A percentile compares a stretch with the other conserved stretches of the same genome.
Conservation (phyloP, 35 echinoderm and acorn worm species). For the Lytechinus variegatus region DNA sequence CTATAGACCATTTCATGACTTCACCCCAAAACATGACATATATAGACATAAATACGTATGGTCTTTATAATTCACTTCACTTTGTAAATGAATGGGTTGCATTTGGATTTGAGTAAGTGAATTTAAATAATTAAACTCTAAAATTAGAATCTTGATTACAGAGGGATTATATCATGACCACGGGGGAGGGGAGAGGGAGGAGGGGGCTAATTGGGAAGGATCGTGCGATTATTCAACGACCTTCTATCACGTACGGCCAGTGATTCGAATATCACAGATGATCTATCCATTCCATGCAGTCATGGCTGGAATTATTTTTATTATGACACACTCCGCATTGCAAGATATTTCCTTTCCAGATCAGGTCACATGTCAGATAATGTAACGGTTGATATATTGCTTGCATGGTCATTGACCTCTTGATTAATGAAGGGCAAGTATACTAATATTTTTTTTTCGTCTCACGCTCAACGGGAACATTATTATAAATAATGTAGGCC, state of each 20-base stretch:
- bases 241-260: not conserved
- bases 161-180: not conserved
- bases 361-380: not conserved
- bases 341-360: not conserved
- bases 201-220: not conserved
- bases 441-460: too few species aligned
- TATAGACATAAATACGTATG: too few species aligned
- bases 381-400: not conserved
- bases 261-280: not conserved
- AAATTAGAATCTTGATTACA: not conserved
- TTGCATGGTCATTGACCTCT: not conserved
- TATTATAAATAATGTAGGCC: too few species aligned
- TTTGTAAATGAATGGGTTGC: too few species aligned
- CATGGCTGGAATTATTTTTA: conserved; percentile 37
- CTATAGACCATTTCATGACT: too few species aligned
- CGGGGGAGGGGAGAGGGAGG: not conserved
- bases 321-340: conserved; percentile 4
- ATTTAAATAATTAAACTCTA: too few species aligned
- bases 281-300: not conserved
- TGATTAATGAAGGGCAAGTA: not conserved
- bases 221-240: not conserved
- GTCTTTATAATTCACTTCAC: too few species aligned
- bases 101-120: too few species aligned
- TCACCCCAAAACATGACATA: too few species aligned
- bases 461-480: too few species aligned